Conservation (phyloP, 2,113 vertebrate species). For the Etheostoma spectabile region DNA sequence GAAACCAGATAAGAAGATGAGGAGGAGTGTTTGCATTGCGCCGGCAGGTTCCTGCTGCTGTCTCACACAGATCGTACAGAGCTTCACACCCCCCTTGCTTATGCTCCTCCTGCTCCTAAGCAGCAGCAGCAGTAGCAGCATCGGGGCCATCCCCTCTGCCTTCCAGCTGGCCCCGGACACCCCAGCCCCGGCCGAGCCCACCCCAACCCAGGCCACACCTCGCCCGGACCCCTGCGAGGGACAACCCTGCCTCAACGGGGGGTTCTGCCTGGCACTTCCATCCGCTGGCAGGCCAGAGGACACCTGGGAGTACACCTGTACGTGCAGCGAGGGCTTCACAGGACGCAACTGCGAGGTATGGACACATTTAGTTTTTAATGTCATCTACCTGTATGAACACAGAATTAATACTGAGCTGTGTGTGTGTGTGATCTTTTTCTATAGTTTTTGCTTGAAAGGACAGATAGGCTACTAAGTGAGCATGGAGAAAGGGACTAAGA, state of each 20-base stretch:
- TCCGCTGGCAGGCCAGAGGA: constrained; percentile 53
- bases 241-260: constrained; percentile 90
- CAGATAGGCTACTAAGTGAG: not conserved
- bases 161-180: constrained; percentile 80
- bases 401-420: not conserved
- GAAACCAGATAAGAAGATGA: constrained; percentile 37
- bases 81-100: constrained; percentile 24
- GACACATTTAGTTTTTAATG: not conserved
- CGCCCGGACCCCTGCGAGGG: constrained; percentile 87
- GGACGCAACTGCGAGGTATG: constrained; percentile 91
- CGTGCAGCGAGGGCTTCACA: constrained; percentile 86
- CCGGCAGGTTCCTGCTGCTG: constrained; percentile 27
- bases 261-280: constrained; percentile 83
- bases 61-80: constrained; percentile 27
- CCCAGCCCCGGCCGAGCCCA: constrained; percentile 78
- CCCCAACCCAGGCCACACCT: constrained; percentile 79
- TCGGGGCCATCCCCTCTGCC: constrained; percentile 56
- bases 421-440: not conserved
- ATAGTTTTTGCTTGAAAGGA: not conserved
- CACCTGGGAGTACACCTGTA: constrained; percentile 86
- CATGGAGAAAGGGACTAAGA: not conserved
- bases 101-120: constrained; percentile 67
- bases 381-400: not conserved
- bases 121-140: constrained; percentile 35
- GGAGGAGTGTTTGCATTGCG: constrained; percentile 32